Percentiles rank a stretch among this genome's conserved stretches.
Evolutionary conservation across 2,113 vertebrate species (phyloP).

Genomic region (Corythornis cristatus): DNA sequence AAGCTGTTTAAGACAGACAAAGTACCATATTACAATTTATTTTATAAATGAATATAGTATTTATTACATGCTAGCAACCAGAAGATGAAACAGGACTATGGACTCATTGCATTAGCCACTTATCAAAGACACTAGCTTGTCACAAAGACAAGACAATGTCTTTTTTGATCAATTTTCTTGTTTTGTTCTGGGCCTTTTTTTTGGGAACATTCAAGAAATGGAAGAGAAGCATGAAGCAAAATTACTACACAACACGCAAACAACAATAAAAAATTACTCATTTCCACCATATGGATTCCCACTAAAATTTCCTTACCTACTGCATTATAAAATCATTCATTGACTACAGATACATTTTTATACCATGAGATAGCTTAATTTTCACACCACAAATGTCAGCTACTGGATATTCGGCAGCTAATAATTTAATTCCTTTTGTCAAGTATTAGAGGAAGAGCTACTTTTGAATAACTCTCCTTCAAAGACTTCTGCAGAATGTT

Average conservation of each 20-base stretch:
- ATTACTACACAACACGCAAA: not conserved
- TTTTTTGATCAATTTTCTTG: not conserved
- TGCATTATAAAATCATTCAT: not conserved
- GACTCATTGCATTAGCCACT: not conserved
- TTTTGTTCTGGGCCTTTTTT: not conserved
- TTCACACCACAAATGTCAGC: not conserved
- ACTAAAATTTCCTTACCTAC: not conserved
- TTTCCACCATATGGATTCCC: not conserved
- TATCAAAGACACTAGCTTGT: not conserved
- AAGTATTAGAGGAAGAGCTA: not conserved
- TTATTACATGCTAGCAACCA: not conserved
- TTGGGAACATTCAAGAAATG: not conserved
- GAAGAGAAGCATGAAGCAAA: not conserved
- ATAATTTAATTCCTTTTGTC: not conserved
- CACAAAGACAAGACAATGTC: not conserved
- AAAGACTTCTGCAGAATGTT: not conserved
- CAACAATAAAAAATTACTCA: not conserved
- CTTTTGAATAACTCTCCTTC: not conserved
- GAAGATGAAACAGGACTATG: not conserved
- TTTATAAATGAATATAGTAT: not conserved
- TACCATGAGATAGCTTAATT: not conserved
- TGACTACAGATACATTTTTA: not conserved
- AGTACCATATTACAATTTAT: not conserved
- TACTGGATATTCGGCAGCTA: not conserved
- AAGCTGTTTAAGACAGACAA: not conserved